Conservation (phyloP, 2,113 vertebrate genomes). For the Rhegmatorhina hoffmannsi region DNA sequence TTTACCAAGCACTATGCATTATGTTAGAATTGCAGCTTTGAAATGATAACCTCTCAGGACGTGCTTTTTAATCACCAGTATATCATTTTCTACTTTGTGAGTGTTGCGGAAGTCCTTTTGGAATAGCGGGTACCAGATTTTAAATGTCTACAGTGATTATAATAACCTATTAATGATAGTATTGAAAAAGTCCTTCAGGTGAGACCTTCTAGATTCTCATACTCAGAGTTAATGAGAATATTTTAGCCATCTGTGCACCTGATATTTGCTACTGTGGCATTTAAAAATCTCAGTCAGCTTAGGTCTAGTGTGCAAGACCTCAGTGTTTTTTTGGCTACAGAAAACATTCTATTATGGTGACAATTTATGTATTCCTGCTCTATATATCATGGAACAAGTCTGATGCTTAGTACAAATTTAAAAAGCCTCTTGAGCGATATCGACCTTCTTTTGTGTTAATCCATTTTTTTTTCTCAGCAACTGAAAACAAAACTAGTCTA, state of each 20-base stretch:
- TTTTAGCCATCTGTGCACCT: background rate
- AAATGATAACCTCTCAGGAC: slow-evolving; percentile 42
- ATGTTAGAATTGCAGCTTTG: slow-evolving; percentile 35
- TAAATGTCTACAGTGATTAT: background rate
- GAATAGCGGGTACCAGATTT: slow-evolving; percentile 7
- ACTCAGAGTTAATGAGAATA: background rate
- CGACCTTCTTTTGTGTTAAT: background rate
- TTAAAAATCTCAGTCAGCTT: background rate
- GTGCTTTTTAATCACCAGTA: slow-evolving; percentile 9
- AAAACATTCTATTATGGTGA: background rate
- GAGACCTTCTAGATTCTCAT: background rate
- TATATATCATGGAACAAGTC: background rate
- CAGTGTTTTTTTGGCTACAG: background rate
- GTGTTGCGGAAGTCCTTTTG: background rate
- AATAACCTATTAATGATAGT: background rate
- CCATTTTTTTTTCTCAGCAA: background rate
- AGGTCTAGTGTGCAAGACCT: background rate
- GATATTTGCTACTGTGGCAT: background rate
- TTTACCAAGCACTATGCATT: slow-evolving; percentile 21
- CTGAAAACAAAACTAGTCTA: background rate
- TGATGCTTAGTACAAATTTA: background rate
- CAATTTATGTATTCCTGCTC: background rate
- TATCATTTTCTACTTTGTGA: slow-evolving; percentile 13
- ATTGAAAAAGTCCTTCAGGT: background rate
- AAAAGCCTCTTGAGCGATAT: background rate